These are phyloP conservation scores for Polyommatus icarus DNA, from an alignment of 2,888 invertebrate genomes.

Conservation along the genomic window DNA sequence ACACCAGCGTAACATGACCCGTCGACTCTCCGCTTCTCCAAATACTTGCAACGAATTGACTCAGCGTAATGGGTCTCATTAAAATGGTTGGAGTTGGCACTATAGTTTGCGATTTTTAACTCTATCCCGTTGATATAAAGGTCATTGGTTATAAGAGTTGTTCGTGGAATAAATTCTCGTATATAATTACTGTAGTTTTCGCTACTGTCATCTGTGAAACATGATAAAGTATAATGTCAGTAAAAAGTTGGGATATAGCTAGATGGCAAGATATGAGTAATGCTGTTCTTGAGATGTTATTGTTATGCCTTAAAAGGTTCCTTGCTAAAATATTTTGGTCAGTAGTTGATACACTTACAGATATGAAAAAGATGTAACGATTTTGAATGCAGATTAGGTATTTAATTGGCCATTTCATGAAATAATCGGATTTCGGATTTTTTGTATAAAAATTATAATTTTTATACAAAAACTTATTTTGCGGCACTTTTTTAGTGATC, in stretches of 20 bases:
- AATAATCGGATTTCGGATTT: too few relatives aligned
- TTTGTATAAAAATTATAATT: too few relatives aligned
- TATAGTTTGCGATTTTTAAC: constrained; percentile 40
- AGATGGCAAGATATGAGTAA: constrained; percentile 18
- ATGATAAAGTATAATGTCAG: constrained; percentile 42
- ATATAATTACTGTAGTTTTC: constrained; percentile 53
- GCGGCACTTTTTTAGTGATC: too few relatives aligned
- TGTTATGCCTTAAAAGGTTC: neutral
- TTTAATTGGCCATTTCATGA: neutral
- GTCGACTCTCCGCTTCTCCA: constrained; percentile 39
- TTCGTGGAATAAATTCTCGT: constrained; percentile 53
- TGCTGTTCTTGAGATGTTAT: neutral
- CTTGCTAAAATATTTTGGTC: neutral
- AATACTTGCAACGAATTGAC: constrained; percentile 33
- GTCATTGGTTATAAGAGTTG: constrained; percentile 35
- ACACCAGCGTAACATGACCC: constrained; percentile 49
- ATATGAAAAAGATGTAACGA: neutral
- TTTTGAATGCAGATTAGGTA: neutral
- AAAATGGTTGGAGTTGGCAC: constrained; percentile 44
- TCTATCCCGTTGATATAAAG: constrained; percentile 41
- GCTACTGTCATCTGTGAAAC: constrained; percentile 52
- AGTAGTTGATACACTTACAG: too few relatives aligned
- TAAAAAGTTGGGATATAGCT: constrained; percentile 22
- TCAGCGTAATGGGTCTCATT: constrained; percentile 43
- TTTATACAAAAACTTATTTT: neutral